Conservation (phyloP, 1,140 invertebrate genomes). For the Saccostrea echinata region DNA sequence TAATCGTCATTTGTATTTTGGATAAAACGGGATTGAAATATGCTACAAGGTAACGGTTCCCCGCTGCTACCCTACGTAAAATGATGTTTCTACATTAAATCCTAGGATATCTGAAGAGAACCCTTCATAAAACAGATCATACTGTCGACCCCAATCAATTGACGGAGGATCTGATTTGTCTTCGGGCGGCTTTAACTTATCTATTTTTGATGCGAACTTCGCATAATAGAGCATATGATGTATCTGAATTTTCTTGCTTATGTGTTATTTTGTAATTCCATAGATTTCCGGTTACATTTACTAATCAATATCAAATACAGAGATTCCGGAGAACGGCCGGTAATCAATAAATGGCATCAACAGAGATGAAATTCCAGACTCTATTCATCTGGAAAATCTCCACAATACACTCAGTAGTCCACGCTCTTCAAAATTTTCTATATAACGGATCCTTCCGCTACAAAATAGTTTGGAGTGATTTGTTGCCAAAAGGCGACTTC, state of each 20-base stretch:
- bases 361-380: background rate
- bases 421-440: background rate
- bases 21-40: background rate
- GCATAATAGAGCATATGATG: conserved; percentile 20
- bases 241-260: conserved; percentile 15
- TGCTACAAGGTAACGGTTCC: background rate
- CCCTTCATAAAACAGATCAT: conserved; percentile 4
- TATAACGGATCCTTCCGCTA: background rate
- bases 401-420: background rate
- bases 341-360: background rate
- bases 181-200: background rate
- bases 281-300: conserved; percentile 23
- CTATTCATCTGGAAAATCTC: conserved; percentile 6
- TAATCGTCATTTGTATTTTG: background rate
- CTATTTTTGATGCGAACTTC: conserved; percentile 29
- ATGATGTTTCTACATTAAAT: background rate
- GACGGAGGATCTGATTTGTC: background rate
- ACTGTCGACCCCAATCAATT: conserved; percentile 31
- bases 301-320: conserved; percentile 23
- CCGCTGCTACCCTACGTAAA: background rate
- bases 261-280: conserved; percentile 16
- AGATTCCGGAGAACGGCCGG: background rate
- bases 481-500: conserved; percentile 3
- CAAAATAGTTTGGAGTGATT: background rate
- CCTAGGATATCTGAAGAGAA: background rate